Evolutionary conservation across 1,140 invertebrate genomes (phyloP), one percentile per base, ranked within the genome.

Genomic region (Macrotrachela quadricornifera): DNA sequence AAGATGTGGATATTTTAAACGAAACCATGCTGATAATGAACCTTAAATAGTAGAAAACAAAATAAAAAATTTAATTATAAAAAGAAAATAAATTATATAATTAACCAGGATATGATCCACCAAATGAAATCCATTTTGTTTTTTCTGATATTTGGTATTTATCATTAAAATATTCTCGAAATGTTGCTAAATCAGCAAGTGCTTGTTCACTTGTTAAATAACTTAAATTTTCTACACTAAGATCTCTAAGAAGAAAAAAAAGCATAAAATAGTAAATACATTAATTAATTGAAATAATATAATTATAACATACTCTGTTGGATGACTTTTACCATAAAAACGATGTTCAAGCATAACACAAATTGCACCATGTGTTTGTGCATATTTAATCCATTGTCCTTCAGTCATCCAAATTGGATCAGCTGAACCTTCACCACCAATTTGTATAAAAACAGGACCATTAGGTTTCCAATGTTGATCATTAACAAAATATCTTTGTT

Each of bases 301-400:
- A 16, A 30, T 1, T 57, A 3, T 17, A 3, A 42, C 54, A 68
- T 69, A 76, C 74, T 60, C 55, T 13, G 82, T 85, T 6, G 88
- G 88, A 62, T 80, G 81, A 69, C 84, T 90, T 68, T 85, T 78
- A 54, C 88, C 88, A 76, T 94, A 94, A 69, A 76, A 94, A 51
- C 87, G 75, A 71, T 95, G 88, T 65, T 94, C 88, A 21, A 94
- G 58, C 66, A 80, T 78, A 42, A 92, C 80, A 56, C 81, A 82
- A 3, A 87, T 66, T 0, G 87, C 87, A 48, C 78, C 48, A 43
- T 61, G 65, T 15, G 49, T 57, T 54, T 63, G 42, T 6, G 64
- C 66, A 60, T 65, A 63, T 14, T 60, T 53, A n/a, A 66, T 59
- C 65, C 85, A 88, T 55, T 78, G 69, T 14, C 85, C 85, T 62